Evolutionary conservation across 2,888 invertebrate species (phyloP).

Genomic region (Onchidella celtica): DNA sequence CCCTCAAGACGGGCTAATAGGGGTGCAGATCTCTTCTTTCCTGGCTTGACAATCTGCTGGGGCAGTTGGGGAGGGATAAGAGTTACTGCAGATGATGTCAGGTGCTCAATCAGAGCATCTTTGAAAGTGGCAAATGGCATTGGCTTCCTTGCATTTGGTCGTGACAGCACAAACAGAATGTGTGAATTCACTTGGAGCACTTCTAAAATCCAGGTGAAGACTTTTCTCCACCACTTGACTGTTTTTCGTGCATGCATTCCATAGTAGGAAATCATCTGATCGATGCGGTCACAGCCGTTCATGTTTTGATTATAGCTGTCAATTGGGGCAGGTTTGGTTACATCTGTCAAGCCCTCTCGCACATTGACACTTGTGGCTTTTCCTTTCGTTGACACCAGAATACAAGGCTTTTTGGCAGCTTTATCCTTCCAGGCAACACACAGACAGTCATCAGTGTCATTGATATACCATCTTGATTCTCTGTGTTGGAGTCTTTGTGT

Average conservation of each 20-base stretch:
- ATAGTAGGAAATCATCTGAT: neutral
- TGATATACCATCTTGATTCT: neutral
- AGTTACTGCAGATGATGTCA: no score
- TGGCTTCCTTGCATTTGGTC: neutral
- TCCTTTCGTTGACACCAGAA: neutral
- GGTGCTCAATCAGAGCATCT: neutral
- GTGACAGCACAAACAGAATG: neutral
- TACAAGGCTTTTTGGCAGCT: neutral
- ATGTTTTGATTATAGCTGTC: neutral
- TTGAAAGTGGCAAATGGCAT: neutral
- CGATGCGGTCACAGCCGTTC: conserved; percentile 12
- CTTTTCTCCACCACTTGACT: neutral
- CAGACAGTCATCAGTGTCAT: neutral
- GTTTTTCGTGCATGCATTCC: neutral
- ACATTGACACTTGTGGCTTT: neutral
- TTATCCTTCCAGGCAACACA: conserved; percentile 7
- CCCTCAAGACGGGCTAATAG: neutral
- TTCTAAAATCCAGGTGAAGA: conserved; percentile 1
- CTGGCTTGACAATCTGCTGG: no score
- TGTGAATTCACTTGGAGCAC: neutral
- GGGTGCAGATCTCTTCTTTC: neutral
- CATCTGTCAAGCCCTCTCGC: neutral
- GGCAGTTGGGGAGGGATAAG: no score
- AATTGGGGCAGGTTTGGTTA: neutral
- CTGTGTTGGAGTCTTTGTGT: neutral